Evolutionary conservation across 2,113 vertebrate genomes (phyloP).

Genomic region (Apaloderma vittatum): DNA sequence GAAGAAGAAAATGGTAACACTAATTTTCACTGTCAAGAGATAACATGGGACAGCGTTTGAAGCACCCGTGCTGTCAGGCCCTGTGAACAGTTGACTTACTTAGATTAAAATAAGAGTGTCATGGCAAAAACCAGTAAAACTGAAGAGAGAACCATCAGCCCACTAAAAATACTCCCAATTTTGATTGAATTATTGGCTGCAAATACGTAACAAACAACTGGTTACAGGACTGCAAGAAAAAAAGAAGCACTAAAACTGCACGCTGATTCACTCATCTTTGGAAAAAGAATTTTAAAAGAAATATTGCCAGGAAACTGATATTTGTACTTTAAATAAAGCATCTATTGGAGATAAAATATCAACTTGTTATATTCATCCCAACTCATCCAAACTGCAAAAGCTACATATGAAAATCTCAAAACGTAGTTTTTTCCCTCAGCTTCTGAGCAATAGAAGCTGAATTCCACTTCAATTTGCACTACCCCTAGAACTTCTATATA

Average conservation of each 20-base stretch:
- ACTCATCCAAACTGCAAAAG: neutral
- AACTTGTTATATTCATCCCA: neutral
- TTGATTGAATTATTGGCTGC: neutral
- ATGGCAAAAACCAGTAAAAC: neutral
- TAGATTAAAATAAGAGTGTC: neutral
- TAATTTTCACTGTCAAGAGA: neutral
- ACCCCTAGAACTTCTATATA: neutral
- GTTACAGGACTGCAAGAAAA: neutral
- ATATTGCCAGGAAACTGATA: neutral
- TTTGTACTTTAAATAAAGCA: neutral
- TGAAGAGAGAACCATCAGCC: neutral
- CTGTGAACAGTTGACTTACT: neutral
- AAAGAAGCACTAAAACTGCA: neutral
- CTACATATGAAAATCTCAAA: neutral
- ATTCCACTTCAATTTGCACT: neutral
- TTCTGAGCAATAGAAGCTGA: neutral
- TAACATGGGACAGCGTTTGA: neutral
- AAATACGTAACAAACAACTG: neutral
- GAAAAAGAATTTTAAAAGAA: neutral
- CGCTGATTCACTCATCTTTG: neutral
- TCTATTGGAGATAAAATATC: neutral
- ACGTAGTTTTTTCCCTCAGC: neutral
- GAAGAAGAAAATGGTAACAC: neutral
- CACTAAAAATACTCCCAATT: neutral
- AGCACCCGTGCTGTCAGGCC: neutral